Evolutionary conservation across 2,113 vertebrate genomes (phyloP).

Genomic region (Sakesphorus luctuosus): DNA sequence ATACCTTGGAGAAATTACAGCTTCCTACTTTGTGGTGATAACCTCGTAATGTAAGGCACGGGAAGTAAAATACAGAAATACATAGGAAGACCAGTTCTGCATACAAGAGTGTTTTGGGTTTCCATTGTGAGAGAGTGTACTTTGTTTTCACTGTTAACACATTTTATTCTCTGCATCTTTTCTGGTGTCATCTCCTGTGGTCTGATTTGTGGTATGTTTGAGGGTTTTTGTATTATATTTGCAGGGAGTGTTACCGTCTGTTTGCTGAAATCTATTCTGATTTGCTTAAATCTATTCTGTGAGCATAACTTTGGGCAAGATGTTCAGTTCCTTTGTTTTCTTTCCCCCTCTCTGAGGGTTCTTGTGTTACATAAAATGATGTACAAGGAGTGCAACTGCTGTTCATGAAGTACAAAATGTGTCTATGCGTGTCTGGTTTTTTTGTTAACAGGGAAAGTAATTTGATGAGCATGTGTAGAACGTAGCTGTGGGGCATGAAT

Average conservation of each 20-base stretch:
- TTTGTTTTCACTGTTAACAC: neutral
- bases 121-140: neutral
- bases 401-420: neutral
- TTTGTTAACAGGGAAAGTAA: conserved; percentile 48
- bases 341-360: conserved; percentile 24
- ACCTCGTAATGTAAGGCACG: neutral
- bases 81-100: neutral
- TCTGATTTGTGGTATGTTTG: conserved; percentile 4
- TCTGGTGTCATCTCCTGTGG: neutral
- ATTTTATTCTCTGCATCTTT: conserved; percentile 30
- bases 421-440: neutral
- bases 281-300: conserved; percentile 33
- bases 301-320: conserved; percentile 7
- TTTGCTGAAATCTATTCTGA: conserved; percentile 25
- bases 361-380: conserved; percentile 13
- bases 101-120: neutral
- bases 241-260: conserved; percentile 8
- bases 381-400: conserved; percentile 23
- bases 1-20: neutral
- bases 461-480: conserved; percentile 29
- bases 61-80: neutral
- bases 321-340: conserved; percentile 18
- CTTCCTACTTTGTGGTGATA: neutral
- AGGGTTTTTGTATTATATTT: conserved; percentile 39
- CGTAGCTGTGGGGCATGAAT: neutral